Conservation (phyloP, 2,888 invertebrate species). For the Trypoxylon attenuatum region DNA sequence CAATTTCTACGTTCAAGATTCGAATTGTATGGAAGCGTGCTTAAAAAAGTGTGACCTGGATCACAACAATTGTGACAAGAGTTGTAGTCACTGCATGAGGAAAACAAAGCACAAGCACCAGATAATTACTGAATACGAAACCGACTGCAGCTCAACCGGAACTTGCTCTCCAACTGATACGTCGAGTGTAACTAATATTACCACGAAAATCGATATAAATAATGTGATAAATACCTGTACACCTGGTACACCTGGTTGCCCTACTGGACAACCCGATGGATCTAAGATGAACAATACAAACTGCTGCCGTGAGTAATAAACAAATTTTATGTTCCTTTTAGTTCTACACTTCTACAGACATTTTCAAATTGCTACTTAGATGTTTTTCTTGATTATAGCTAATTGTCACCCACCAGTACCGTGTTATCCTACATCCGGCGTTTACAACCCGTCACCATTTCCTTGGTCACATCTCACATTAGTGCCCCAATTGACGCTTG, state of each 20-base stretch:
- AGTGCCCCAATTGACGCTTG: constrained; percentile 59
- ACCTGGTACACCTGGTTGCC: background rate
- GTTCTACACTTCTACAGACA: background rate
- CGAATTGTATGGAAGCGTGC: constrained; percentile 31
- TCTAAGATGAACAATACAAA: constrained; percentile 29
- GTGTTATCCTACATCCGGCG: background rate
- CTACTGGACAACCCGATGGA: too few species aligned
- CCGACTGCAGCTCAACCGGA: constrained; percentile 42
- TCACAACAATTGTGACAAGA: constrained; percentile 60
- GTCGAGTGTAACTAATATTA: constrained; percentile 52
- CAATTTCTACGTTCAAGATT: constrained; percentile 19
- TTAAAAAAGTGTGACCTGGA: constrained; percentile 20
- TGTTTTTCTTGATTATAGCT: constrained; percentile 3
- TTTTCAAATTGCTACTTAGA: background rate
- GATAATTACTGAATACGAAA: constrained; percentile 61
- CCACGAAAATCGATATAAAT: constrained; percentile 60
- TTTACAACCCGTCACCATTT: background rate
- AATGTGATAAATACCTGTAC: constrained; percentile 42
- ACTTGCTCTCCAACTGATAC: constrained; percentile 13
- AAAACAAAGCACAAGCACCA: constrained; percentile 61
- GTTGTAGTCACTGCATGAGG: constrained; percentile 54
- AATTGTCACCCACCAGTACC: constrained; percentile 4
- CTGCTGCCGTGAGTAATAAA: constrained; percentile 14
- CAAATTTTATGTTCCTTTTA: background rate
- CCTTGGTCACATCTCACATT: constrained; percentile 49